Percentiles rank a stretch among this genome's conserved stretches.
phyloP scores from a whole-genome alignment of 2,888 invertebrate species.

The Brenthis hecate region DNA sequence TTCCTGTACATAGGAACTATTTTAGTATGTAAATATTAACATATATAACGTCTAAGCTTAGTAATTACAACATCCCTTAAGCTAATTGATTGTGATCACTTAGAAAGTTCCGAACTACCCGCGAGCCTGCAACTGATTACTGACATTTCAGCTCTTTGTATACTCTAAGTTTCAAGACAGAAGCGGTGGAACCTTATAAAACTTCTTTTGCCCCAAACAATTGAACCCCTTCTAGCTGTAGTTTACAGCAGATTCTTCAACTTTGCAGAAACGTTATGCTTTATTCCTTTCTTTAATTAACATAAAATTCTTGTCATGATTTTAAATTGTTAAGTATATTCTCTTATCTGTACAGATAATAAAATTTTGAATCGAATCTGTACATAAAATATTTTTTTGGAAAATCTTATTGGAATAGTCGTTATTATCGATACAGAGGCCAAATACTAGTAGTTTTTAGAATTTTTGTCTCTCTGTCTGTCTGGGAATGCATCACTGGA shows the following conservation, averaged over 20 bases:
- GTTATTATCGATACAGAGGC: too few species aligned
- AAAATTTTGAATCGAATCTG: too few species aligned
- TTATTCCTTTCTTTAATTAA: conserved; percentile 20
- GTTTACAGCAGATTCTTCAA: conserved; percentile 18
- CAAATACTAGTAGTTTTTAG: too few species aligned
- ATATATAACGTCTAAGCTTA: background rate
- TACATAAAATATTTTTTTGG: too few species aligned
- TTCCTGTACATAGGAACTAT: too few species aligned
- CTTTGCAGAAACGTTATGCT: conserved; percentile 12
- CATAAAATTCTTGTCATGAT: conserved; percentile 7
- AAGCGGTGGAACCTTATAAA: conserved; percentile 10
- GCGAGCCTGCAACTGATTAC: conserved; percentile 19
- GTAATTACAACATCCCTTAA: background rate
- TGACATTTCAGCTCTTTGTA: conserved; percentile 16
- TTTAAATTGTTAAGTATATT: background rate
- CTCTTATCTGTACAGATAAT: background rate
- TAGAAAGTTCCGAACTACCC: conserved; percentile 17
- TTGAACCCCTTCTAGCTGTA: conserved; percentile 16
- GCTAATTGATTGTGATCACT: conserved; percentile 19
- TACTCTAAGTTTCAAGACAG: conserved; percentile 17
- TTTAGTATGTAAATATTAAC: background rate
- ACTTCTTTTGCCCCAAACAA: conserved; percentile 16
- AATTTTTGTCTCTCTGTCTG: too few species aligned
- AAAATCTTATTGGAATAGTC: too few species aligned
- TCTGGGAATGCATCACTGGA: too few species aligned